Conservation (phyloP, 2,888 invertebrate species). For the Melangyna quadrimaculata region DNA sequence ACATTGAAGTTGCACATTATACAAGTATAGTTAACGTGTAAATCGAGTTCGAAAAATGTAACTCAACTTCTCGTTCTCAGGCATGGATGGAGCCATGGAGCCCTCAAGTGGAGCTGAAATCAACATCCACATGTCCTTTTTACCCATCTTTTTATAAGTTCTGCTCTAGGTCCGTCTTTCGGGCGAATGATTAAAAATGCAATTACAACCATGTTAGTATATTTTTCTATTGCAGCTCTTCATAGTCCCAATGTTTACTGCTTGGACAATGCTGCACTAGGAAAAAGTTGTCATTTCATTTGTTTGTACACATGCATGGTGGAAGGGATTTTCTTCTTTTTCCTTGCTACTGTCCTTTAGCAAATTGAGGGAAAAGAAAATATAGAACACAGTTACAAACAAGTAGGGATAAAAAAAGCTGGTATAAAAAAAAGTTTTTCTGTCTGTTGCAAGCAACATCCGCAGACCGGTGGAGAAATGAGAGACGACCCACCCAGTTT, state of each 20-base stretch:
- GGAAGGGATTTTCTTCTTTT: constrained; percentile 46
- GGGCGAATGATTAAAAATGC: constrained; percentile 69
- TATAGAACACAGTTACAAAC: constrained; percentile 1
- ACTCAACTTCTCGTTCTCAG: constrained; percentile 60
- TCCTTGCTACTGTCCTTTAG: not conserved
- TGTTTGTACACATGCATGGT: constrained; percentile 59
- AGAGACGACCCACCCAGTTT: constrained; percentile 5
- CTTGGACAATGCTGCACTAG: not conserved
- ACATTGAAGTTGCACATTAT: constrained; percentile 2
- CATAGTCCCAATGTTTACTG: not conserved
- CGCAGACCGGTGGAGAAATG: constrained; percentile 13
- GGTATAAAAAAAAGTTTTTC: constrained; percentile 29
- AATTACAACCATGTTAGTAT: constrained; percentile 65
- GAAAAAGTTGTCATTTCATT: constrained; percentile 54
- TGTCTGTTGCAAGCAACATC: constrained; percentile 44
- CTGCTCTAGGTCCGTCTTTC: constrained; percentile 34
- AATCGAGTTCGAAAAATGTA: constrained; percentile 70
- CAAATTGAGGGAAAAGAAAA: constrained; percentile 19
- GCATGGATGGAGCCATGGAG: constrained; percentile 58
- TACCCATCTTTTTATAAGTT: not conserved
- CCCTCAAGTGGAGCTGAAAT: constrained; percentile 60
- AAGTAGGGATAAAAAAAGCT: not conserved
- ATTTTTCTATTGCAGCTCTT: constrained; percentile 9
- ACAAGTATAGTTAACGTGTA: constrained; percentile 53
- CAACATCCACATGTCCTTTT: constrained; percentile 19